Conservation (phyloP, 1,140 invertebrate genomes). For the Euura saliciscinereae region DNA sequence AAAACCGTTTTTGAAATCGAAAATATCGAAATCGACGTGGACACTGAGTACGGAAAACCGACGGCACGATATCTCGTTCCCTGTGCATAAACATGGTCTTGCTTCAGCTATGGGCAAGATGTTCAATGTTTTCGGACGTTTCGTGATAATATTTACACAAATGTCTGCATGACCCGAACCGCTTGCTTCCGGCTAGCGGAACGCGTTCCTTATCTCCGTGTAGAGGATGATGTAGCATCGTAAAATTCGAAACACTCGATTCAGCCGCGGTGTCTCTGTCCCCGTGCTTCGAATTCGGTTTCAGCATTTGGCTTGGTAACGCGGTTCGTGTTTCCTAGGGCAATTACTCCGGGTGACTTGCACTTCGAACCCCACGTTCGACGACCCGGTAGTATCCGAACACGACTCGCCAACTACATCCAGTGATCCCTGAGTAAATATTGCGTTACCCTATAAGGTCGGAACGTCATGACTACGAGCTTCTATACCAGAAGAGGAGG, state of each 20-base stretch:
- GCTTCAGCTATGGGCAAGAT: conserved; percentile 36
- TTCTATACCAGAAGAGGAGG: background rate
- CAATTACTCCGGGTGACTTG: conserved; percentile 58
- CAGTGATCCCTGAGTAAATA: conserved; percentile 13
- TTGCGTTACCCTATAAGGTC: conserved; percentile 12
- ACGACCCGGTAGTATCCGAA: conserved; percentile 36
- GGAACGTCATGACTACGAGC: background rate
- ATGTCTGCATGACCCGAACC: background rate
- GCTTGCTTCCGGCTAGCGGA: background rate
- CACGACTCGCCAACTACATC: conserved; percentile 13
- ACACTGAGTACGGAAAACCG: no score
- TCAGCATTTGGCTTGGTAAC: background rate
- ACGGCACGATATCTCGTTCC: no score
- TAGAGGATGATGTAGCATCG: no score
- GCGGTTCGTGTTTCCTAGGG: conserved; percentile 19
- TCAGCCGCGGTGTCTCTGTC: background rate
- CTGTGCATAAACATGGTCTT: no score
- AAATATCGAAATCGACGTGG: no score
- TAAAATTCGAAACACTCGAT: no score
- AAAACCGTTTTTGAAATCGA: no score
- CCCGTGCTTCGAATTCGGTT: no score
- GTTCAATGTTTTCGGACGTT: conserved; percentile 46
- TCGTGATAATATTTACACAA: conserved; percentile 50
- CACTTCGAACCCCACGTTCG: conserved; percentile 38
- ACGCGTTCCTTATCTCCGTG: no score